Conservation (phyloP, 2,113 vertebrate genomes). For the Sterrhoptilus dennistouni region DNA sequence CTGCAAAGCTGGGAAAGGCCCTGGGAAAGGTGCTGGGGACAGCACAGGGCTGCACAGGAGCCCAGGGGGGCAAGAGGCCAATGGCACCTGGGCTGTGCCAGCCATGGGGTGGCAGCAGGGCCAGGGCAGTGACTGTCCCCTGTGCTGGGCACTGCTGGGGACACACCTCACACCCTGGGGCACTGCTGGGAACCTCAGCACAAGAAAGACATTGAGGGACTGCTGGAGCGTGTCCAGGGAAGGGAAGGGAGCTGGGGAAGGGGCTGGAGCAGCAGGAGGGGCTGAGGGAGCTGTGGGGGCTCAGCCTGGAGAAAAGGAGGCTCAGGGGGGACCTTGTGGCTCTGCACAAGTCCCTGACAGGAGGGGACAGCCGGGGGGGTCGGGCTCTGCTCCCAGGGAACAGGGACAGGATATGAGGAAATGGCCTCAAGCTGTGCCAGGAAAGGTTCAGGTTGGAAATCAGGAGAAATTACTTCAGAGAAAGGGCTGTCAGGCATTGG, state of each 20-base stretch:
- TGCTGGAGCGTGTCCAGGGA: not conserved
- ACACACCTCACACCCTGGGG: not conserved
- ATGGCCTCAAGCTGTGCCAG: fast-evolving
- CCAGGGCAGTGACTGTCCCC: not conserved
- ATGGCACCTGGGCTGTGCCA: not conserved
- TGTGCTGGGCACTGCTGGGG: not conserved
- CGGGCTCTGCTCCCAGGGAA: not conserved
- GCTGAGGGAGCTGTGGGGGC: not conserved
- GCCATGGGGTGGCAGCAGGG: not conserved
- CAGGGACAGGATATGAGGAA: fast-evolving
- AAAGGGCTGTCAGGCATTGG: not conserved
- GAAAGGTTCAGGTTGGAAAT: not conserved
- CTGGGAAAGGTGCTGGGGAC: not conserved
- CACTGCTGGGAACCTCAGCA: not conserved
- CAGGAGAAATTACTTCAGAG: not conserved
- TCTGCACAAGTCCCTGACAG: not conserved
- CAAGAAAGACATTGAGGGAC: not conserved
- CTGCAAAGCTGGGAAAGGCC: not conserved
- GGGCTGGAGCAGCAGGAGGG: not conserved
- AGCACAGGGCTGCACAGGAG: not conserved
- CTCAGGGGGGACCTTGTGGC: not conserved
- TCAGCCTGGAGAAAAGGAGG: not conserved
- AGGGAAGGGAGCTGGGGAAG: not conserved
- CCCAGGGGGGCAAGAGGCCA: not conserved
- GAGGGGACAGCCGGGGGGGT: not conserved